Evolutionary conservation across 2,797 vertebrate genomes (phyloP), one percentile per base, ranked within the genome.

Genomic region (Clarias fuscus): DNA sequence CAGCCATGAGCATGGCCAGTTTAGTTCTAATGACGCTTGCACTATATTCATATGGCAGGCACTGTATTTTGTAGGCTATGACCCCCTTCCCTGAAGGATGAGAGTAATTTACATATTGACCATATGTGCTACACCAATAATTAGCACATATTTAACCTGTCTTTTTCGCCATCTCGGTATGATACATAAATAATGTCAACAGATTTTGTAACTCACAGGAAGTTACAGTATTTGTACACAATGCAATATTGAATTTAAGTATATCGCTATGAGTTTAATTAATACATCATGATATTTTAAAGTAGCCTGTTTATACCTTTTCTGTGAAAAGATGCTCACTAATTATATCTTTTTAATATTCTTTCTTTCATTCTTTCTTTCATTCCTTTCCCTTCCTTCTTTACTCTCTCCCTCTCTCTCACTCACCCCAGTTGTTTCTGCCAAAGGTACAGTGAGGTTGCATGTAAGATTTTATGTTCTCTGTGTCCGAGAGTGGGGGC

Each of bases 391-490:
- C 56, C 13, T 11, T 48, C 20, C 11, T 71, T 20, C 33, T 15
- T 71, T 30, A 2, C 64, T 56, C 37, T 33, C 64, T 56, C 87
- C 82, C 30, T 92, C 94, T 92, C 93, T 94, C 94, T 92, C 92
- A 95, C 94, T 96, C 95, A 93, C 93, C 96, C 97, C 97, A 99
- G 97, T 97, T 96, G 94, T 97, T 97, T 96, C 97, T 98, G 95
- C 97, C 97, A 94, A 98, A 99, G 98, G 97, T 98, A 98, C 97
- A 97, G 97, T 97, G 95, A 95, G 92, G 93, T 93, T 91, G 94
- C 93, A 94, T 94, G 92, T 89, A 91, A 91, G 93, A 91, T 92
- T 75, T 33, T 76, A 92, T 92, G 91, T 94, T 92, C 70, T 72
- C 24, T 76, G 65, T 89, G 90, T 82, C 76, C 20, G 58, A 81